Percentiles rank a stretch among this genome's conserved stretches.
Conservation (phyloP, 1,140 invertebrate species). For the Macrobrachium rosenbergii region DNA sequence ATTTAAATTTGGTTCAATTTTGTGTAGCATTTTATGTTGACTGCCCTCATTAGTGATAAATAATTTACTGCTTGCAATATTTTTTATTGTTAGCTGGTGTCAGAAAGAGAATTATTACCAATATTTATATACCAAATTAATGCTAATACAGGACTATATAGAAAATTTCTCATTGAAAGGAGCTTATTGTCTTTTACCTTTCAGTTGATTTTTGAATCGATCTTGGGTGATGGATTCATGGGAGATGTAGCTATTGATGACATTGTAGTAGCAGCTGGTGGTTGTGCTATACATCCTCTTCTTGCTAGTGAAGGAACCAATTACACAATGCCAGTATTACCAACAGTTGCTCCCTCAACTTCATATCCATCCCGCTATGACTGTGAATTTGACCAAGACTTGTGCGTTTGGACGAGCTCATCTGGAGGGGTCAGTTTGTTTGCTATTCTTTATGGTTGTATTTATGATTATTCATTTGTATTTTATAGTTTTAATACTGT, state of each 20-base stretch:
- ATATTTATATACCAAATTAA: no score
- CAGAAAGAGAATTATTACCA: no score
- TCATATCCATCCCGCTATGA: conserved; percentile 13
- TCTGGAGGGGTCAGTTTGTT: conserved; percentile 14
- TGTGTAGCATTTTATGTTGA: neutral
- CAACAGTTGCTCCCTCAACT: neutral
- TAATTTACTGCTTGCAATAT: no score
- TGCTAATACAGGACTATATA: no score
- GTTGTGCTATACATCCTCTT: conserved; percentile 21
- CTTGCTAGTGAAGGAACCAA: conserved; percentile 10
- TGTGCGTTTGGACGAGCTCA: conserved; percentile 44
- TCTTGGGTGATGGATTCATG: conserved; percentile 36
- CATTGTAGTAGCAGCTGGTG: conserved; percentile 37
- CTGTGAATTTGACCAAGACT: conserved; percentile 49
- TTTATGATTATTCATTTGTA: no score
- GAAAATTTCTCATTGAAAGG: no score
- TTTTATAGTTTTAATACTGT: no score
- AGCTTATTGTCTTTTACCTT: no score
- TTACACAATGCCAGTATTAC: conserved; percentile 4
- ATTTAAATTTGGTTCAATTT: neutral
- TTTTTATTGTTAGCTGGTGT: no score
- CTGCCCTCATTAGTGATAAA: no score
- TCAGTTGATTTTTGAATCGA: conserved; percentile 10
- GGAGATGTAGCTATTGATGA: conserved; percentile 52
- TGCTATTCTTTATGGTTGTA: neutral